phyloP scores from a whole-genome alignment of 2,113 vertebrate species.

The Pterophyllum scalare region DNA sequence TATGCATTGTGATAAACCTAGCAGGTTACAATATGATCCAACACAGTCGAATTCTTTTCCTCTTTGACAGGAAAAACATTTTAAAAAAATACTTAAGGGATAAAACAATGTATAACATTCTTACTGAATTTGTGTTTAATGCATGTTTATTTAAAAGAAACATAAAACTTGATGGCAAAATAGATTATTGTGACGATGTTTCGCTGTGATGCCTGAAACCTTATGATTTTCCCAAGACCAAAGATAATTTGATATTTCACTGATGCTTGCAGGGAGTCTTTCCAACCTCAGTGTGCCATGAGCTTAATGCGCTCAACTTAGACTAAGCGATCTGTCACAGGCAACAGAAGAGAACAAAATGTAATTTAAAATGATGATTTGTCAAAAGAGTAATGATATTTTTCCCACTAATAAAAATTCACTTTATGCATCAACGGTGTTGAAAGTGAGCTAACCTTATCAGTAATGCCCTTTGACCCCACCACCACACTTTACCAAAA shows the following conservation, averaged over 20 bases:
- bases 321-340: background rate
- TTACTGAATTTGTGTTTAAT: background rate
- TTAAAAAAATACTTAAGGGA: background rate
- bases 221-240: background rate
- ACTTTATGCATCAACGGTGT: background rate
- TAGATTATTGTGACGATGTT: background rate
- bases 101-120: background rate
- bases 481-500: background rate
- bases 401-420: background rate
- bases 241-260: background rate
- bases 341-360: background rate
- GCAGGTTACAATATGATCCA: accelerated
- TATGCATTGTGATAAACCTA: background rate
- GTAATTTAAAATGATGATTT: background rate
- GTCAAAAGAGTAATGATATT: background rate
- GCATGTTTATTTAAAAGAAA: background rate
- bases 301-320: background rate
- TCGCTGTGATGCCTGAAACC: constrained; percentile 3
- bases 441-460: constrained; percentile 24
- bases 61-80: background rate
- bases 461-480: constrained; percentile 27
- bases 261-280: background rate
- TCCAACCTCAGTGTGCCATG: background rate
- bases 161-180: background rate
- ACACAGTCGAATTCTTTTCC: background rate